A percentile compares a stretch with the other conserved stretches of the same genome.
Conservation (phyloP, 2,888 invertebrate genomes). For the Tetheella fluctuosa region DNA sequence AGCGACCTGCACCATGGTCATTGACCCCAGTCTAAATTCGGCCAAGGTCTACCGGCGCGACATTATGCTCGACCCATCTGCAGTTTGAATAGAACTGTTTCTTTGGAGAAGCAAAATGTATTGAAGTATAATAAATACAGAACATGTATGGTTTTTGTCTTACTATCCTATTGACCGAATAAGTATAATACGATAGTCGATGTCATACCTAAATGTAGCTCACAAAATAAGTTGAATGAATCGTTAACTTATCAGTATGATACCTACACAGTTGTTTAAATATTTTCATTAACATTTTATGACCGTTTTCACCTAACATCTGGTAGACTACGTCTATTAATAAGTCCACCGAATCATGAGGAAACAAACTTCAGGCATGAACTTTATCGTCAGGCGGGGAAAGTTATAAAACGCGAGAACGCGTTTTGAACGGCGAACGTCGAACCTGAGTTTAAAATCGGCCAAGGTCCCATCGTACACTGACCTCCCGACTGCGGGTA, state of each 20-base stretch:
- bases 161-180: slow-evolving; percentile 6
- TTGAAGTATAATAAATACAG: background rate
- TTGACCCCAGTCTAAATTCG: slow-evolving; percentile 72
- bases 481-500: slow-evolving; percentile 57
- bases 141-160: background rate
- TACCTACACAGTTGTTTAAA: slow-evolving; percentile 33
- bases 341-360: slow-evolving; percentile 63
- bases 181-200: background rate
- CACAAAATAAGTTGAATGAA: background rate
- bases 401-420: slow-evolving; percentile 71
- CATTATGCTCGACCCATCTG: slow-evolving; percentile 39
- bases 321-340: slow-evolving; percentile 67
- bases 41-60: slow-evolving; percentile 71
- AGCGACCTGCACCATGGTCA: slow-evolving; percentile 65
- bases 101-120: background rate
- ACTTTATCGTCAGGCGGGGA: slow-evolving; percentile 73
- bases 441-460: slow-evolving; percentile 79
- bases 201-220: background rate
- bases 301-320: slow-evolving; percentile 61
- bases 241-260: background rate
- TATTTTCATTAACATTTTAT: slow-evolving; percentile 60
- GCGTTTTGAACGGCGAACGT: slow-evolving; percentile 62
- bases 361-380: slow-evolving; percentile 71
- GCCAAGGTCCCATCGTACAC: slow-evolving; percentile 77
- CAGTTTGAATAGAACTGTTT: slow-evolving; percentile 1